phyloP scores from a whole-genome alignment of 2,888 invertebrate species.

The Brachypalpus laphriformis region DNA sequence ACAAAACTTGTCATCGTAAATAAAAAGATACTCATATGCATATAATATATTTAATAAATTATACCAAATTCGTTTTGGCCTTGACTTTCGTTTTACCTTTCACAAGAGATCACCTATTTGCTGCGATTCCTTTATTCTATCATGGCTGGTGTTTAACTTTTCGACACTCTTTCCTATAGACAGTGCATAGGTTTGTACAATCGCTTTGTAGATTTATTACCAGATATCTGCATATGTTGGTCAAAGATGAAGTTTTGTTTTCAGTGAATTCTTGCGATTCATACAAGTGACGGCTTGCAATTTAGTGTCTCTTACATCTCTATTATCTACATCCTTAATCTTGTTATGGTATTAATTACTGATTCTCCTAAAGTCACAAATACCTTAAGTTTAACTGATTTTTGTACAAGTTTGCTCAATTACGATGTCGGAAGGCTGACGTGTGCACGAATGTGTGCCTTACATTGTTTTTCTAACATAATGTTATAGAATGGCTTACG shows the following conservation, averaged over 20 bases:
- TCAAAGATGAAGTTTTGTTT: neutral
- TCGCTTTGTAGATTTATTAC: neutral
- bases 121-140: neutral
- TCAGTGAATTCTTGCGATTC: neutral
- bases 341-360: too few relatives aligned
- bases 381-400: too few relatives aligned
- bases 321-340: too few relatives aligned
- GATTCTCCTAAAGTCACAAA: too few relatives aligned
- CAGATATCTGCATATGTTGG: neutral
- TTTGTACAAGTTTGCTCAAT: too few relatives aligned
- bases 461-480: too few relatives aligned
- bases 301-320: too few relatives aligned
- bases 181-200: neutral
- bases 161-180: neutral
- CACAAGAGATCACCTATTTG: constrained; percentile 5
- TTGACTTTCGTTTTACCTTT: constrained; percentile 21
- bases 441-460: too few relatives aligned
- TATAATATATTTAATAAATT: neutral
- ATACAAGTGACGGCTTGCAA: too few relatives aligned
- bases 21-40: neutral
- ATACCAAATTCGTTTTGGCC: constrained; percentile 3
- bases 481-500: too few relatives aligned
- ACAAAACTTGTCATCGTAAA: constrained; percentile 11
- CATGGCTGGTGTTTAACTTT: neutral
- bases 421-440: too few relatives aligned